Base-by-base conservation (phyloP, 2,113 vertebrate genomes). In the Mesoclemmys tuberculata region DNA sequence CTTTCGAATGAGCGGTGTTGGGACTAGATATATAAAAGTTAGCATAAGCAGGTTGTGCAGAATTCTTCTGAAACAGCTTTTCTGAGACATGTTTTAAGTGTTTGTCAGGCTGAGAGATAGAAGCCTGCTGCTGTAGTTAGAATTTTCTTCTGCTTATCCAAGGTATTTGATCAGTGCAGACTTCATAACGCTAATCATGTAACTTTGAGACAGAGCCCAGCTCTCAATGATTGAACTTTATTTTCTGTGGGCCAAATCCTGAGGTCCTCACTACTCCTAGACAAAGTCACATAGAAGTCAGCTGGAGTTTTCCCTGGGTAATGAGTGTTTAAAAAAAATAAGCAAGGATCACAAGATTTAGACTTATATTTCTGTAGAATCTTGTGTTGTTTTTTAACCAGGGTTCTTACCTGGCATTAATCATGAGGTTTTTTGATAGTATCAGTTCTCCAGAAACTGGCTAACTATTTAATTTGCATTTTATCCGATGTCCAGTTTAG, bases 381-480 rank as follows among this genome's bases (percentile, higher is more conserved):
- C 13, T 77, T 77, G 74, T 2, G 2, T 77, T 71, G n/a, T 22
- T 71, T 71, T 38, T 71, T n/a, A 68, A 38, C 14, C 35, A 38
- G 19, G 16, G 61, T 68, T 68, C 64, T 68, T 68, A 38, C 18
- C 21, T 71, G 19, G 64, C 22, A 5, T 0, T 8, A 22, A 2
- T 0, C 0, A 0, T 4, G 0, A 0, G 46, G 13, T 13, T 18
- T 84, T n/a, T 4, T 0, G 1, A 1, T 0, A 7, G 64, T 29
- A 26, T 86, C 49, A 83, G 75, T 52, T 61, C 86, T 68, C 79
- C 4, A 5, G 87, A 80, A 58, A 8, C 6, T 0, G 0, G 56
- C 5, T 44, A 35, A 4, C 9, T 52, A 1, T 0, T 21, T 21
- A 1, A 5, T 2, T 24, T 38, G 86, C 8, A 44, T 10, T 1